These are phyloP conservation scores for rat (Rattus norvegicus) DNA, from an alignment of 2,113 vertebrate species.

Conservation along the genomic window DNA sequence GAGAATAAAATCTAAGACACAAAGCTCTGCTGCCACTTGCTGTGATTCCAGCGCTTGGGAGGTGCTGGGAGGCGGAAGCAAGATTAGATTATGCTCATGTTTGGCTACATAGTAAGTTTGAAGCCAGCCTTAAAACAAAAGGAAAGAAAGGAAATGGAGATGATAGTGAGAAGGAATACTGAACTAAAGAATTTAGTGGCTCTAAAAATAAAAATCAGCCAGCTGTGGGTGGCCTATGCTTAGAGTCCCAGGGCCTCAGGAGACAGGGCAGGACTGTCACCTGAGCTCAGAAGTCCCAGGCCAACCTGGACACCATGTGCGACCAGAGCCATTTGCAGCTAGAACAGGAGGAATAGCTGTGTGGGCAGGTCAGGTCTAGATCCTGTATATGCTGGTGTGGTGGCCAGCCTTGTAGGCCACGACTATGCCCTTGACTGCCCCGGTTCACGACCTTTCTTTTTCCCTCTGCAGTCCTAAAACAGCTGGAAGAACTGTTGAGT, in stretches of 20 bases:
- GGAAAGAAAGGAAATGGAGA: too few species aligned
- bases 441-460: conserved; percentile 14
- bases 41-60: neutral
- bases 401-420: neutral
- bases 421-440: neutral
- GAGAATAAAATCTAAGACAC: neutral
- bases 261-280: neutral
- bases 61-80: neutral
- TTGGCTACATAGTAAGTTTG: neutral
- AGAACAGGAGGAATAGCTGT: neutral
- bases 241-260: neutral
- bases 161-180: neutral
- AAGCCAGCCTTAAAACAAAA: neutral
- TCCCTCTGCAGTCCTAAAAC: conserved; percentile 93
- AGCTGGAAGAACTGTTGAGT: conserved; percentile 97
- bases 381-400: neutral
- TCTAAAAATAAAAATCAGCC: neutral
- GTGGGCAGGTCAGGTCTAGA: neutral
- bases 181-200: neutral
- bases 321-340: neutral
- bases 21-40: neutral
- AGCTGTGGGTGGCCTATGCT: too few species aligned
- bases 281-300: neutral
- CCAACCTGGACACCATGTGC: neutral
- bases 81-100: neutral